These are phyloP conservation scores for Okapia johnstoni DNA, from an alignment of 2,113 vertebrate species.

Conservation along the genomic window DNA sequence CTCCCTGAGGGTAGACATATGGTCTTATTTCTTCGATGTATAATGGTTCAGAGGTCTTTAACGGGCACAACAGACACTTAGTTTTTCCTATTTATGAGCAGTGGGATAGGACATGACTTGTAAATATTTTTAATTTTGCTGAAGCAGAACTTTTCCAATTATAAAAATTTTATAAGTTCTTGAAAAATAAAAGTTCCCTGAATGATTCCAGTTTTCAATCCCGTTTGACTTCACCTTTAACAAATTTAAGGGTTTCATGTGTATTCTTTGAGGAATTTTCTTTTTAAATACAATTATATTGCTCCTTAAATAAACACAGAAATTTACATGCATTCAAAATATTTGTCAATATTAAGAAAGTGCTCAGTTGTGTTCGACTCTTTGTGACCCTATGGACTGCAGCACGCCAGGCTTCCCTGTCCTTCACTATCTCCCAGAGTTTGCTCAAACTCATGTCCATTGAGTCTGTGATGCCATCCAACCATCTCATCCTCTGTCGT, in stretches of 20 bases:
- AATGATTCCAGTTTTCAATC: background rate
- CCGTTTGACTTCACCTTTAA: background rate
- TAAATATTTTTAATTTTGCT: slow-evolving; percentile 2
- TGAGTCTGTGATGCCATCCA: background rate
- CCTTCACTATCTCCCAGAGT: background rate
- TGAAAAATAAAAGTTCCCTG: background rate
- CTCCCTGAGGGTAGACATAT: background rate
- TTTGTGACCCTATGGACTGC: background rate
- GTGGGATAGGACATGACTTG: background rate
- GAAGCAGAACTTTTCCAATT: background rate
- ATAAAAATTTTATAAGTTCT: background rate
- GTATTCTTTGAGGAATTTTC: background rate
- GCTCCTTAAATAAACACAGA: too few species aligned
- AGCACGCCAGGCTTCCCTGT: background rate
- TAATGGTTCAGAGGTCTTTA: background rate
- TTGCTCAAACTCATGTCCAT: background rate
- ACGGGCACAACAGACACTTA: background rate
- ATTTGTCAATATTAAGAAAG: too few species aligned
- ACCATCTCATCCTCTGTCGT: background rate
- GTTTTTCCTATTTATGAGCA: slow-evolving; percentile 7
- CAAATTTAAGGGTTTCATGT: background rate
- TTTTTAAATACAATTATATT: background rate
- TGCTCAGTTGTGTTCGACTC: background rate
- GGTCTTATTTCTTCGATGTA: background rate
- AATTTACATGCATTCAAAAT: too few species aligned